These are phyloP conservation scores for Mactromeris polynyma DNA, from an alignment of 2,888 invertebrate genomes.

Conservation along the genomic window DNA sequence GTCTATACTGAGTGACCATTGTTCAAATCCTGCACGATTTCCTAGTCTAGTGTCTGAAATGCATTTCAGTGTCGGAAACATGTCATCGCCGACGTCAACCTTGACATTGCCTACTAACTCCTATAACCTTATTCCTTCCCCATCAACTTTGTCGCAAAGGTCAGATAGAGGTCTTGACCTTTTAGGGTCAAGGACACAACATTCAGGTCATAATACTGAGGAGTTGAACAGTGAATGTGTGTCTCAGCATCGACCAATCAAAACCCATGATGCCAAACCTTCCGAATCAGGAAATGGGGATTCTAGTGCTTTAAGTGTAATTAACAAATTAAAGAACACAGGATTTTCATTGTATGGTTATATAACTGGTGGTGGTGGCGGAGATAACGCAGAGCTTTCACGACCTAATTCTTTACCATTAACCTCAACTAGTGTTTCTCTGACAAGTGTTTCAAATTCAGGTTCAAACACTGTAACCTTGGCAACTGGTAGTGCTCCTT, in stretches of 20 bases:
- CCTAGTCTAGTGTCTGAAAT: conserved; percentile 65
- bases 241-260: conserved; percentile 6
- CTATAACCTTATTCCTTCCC: conserved; percentile 53
- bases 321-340: conserved; percentile 77
- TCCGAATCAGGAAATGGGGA: conserved; percentile 37
- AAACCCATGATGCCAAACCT: conserved; percentile 17
- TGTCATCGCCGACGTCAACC: conserved; percentile 41
- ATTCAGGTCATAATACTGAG: neutral
- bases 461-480: conserved; percentile 33
- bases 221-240: neutral
- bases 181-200: conserved; percentile 36
- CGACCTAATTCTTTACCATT: conserved; percentile 53
- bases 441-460: conserved; percentile 23
- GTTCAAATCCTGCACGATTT: conserved; percentile 62
- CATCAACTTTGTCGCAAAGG: conserved; percentile 40
- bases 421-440: conserved; percentile 29
- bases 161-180: conserved; percentile 29
- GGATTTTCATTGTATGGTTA: conserved; percentile 76
- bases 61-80: conserved; percentile 56
- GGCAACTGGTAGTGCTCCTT: conserved; percentile 24
- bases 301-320: conserved; percentile 67
- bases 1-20: neutral
- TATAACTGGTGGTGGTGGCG: conserved; percentile 52
- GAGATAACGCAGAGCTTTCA: neutral
- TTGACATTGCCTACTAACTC: conserved; percentile 62